Conservation (phyloP, 2,113 vertebrate species). For the Pseudonaja textilis region DNA sequence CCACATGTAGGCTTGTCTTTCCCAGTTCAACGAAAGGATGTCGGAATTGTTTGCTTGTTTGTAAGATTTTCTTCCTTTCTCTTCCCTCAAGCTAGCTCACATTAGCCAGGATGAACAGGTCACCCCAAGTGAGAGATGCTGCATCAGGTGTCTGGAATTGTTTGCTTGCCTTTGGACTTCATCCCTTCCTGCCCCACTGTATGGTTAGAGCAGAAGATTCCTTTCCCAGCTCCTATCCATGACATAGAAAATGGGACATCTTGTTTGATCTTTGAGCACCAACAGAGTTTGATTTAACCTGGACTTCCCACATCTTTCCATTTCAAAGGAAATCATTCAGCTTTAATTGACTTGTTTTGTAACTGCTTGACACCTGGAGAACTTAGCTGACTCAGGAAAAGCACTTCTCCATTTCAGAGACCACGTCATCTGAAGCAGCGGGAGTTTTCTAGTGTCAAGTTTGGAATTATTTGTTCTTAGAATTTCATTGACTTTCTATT, state of each 20-base stretch:
- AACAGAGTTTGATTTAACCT: neutral
- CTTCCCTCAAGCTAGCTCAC: neutral
- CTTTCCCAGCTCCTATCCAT: neutral
- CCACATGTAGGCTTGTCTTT: neutral
- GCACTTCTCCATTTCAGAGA: rapidly evolving
- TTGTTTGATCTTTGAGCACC: neutral
- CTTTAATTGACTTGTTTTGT: neutral
- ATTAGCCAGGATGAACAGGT: neutral
- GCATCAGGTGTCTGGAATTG: neutral
- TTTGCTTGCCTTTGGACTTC: neutral
- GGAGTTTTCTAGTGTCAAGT: neutral
- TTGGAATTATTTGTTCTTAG: neutral
- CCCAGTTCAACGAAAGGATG: neutral
- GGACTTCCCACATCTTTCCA: rapidly evolving
- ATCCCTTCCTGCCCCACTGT: neutral
- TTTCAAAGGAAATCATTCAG: neutral
- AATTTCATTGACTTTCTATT: neutral
- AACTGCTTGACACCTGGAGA: rapidly evolving
- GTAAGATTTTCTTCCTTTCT: neutral
- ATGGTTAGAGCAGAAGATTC: neutral
- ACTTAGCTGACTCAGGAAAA: neutral
- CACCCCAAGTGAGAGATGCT: neutral
- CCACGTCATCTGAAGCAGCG: neutral
- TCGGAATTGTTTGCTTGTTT: neutral
- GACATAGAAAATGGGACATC: neutral